phyloP scores from a whole-genome alignment of 2,888 invertebrate species.

The Halictus ligatus region DNA sequence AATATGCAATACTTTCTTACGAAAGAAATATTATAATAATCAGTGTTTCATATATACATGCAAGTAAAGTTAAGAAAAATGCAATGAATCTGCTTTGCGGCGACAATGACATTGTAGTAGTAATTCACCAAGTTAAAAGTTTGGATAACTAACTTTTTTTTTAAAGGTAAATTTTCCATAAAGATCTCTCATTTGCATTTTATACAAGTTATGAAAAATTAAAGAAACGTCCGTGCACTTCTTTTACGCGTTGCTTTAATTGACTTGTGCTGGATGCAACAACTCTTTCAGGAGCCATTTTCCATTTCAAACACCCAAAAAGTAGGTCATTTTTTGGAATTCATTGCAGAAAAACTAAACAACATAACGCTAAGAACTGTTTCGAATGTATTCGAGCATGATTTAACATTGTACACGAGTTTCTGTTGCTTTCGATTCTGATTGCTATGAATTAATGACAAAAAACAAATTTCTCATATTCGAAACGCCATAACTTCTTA shows the following conservation, averaged over 20 bases:
- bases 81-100: background rate
- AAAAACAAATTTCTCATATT: too few species aligned
- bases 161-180: background rate
- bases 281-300: background rate
- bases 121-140: background rate
- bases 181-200: background rate
- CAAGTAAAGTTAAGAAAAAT: slow-evolving; percentile 22
- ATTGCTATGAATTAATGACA: too few species aligned
- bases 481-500: background rate
- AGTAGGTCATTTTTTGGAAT: background rate
- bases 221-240: slow-evolving; percentile 2
- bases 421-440: background rate
- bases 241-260: slow-evolving; percentile 10
- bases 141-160: background rate
- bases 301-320: background rate
- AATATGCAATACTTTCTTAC: slow-evolving; percentile 3
- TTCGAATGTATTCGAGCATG: background rate
- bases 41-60: background rate
- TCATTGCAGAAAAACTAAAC: background rate
- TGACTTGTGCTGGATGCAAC: slow-evolving; percentile 14
- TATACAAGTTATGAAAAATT: background rate
- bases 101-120: background rate
- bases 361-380: background rate
- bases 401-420: background rate
- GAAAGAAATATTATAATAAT: slow-evolving; percentile 22